Evolutionary conservation across 2,888 invertebrate species (phyloP).

Genomic region (Deilephila elpenor): DNA sequence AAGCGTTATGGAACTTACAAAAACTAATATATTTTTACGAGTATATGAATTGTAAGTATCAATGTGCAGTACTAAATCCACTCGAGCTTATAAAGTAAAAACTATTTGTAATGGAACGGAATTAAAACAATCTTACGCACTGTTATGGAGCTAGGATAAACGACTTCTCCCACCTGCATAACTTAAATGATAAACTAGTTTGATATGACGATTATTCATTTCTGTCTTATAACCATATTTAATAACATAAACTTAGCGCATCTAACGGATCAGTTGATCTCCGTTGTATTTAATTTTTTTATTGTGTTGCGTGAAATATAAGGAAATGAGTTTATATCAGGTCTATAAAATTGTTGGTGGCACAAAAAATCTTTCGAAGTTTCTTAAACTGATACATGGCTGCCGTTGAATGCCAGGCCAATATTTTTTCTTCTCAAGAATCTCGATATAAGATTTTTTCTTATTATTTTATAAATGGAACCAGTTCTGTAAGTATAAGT

Average conservation of each 20-base stretch:
- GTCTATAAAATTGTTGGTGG: too few relatives aligned
- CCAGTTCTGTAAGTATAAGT: too few relatives aligned
- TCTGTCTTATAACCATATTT: neutral
- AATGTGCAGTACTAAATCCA: neutral
- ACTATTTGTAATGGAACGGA: slow-evolving; percentile 13
- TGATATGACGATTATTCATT: neutral
- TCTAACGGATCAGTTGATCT: too few relatives aligned
- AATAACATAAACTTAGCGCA: neutral
- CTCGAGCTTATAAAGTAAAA: neutral
- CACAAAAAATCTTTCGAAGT: too few relatives aligned
- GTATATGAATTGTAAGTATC: neutral
- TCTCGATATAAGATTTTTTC: too few relatives aligned
- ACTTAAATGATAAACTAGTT: neutral
- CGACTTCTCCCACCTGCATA: neutral
- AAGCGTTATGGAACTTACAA: neutral
- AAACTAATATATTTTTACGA: neutral
- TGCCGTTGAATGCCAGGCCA: too few relatives aligned
- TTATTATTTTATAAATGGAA: too few relatives aligned
- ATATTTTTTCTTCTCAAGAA: too few relatives aligned
- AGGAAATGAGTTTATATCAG: too few relatives aligned
- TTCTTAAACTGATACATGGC: too few relatives aligned
- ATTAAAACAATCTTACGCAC: neutral
- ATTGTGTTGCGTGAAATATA: too few relatives aligned
- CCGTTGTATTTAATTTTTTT: too few relatives aligned
- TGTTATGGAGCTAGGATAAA: neutral